phyloP scores from a whole-genome alignment of 2,888 invertebrate genomes.

The Athalia cordata region DNA sequence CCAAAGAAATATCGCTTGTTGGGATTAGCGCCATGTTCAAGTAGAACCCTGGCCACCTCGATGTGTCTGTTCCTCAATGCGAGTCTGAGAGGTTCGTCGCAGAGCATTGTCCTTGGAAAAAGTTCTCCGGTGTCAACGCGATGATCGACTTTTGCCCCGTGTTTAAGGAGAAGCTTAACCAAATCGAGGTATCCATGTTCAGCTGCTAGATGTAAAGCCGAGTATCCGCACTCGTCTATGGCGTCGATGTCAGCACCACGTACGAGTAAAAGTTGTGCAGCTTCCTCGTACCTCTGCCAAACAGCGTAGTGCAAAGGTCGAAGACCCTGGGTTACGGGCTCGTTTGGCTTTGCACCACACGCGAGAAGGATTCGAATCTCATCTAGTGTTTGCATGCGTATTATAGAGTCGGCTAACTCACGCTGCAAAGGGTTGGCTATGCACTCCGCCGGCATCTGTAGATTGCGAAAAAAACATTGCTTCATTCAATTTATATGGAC shows the following conservation, averaged over 20 bases:
- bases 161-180: conserved; percentile 83
- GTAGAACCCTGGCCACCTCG: conserved; percentile 81
- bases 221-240: conserved; percentile 92
- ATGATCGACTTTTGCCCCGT: conserved; percentile 88
- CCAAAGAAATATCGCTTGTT: conserved; percentile 95
- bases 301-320: conserved; percentile 94
- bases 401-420: conserved; percentile 92
- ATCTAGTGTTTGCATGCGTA: conserved; percentile 89
- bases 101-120: conserved; percentile 83
- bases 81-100: conserved; percentile 91
- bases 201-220: conserved; percentile 92
- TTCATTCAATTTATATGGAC: conserved; percentile 43
- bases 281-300: conserved; percentile 89
- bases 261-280: conserved; percentile 86
- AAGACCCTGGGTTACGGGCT: conserved; percentile 89
- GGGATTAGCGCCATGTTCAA: conserved; percentile 91
- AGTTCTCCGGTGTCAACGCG: conserved; percentile 82
- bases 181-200: conserved; percentile 86
- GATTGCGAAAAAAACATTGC: conserved; percentile 53
- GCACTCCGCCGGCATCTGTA: conserved; percentile 83
- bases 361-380: conserved; percentile 90
- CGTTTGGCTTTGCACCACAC: conserved; percentile 90
- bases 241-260: conserved; percentile 89
- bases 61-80: conserved; percentile 92
- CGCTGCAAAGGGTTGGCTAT: conserved; percentile 85